Base-by-base conservation (phyloP, 1,140 invertebrate species). In the Melitaea cinxia region DNA sequence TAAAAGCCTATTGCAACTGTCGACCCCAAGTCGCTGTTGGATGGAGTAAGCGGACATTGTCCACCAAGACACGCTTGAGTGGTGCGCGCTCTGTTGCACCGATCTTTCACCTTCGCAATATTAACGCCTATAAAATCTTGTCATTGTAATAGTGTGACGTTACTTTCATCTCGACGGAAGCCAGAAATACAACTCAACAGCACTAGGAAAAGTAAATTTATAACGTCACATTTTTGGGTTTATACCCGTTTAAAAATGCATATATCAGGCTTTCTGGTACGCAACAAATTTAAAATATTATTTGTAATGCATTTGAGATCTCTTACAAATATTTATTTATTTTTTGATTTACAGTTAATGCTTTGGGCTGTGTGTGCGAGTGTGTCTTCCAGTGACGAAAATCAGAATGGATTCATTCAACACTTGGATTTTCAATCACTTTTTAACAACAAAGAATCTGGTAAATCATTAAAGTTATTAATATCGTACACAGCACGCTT, bases 101-200 rank as follows among this genome's bases (percentile, higher is more conserved):
- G 85, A 83, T 90, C 87, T 86, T 87, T 89, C 85, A 86, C 87
- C 87, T 90, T 77, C 88, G 88, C 88, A 90, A 90, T 84, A 84
- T 78, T 88, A 73, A 84, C 83, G 85, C 84, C 88, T 90, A 90
- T 90, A 90, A 90, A 90, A 90, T 84, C 78, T 88, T 88, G 85
- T 85, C 83, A 83, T 83, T 88, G 74, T 83, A 77, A 88, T 82
- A 81, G 72, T 84, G 70, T 86, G 76, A 83, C 86, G 85, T 85
- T 90, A 90, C 88, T 90, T 90, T 90, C 82, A 88, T 88, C 75
- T 78, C 47, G 45, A 42, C 55, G 33, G 42, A 65, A 65, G 45
- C 56, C 53, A 61, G 65, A 71, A 63, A 79, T 74, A 84, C 82
- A 75, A 79, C 82, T 77, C 66, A 21, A 65, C 50, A 58, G 68